Conservation (phyloP, 2,888 invertebrate genomes). For the Craniophora ligustri region DNA sequence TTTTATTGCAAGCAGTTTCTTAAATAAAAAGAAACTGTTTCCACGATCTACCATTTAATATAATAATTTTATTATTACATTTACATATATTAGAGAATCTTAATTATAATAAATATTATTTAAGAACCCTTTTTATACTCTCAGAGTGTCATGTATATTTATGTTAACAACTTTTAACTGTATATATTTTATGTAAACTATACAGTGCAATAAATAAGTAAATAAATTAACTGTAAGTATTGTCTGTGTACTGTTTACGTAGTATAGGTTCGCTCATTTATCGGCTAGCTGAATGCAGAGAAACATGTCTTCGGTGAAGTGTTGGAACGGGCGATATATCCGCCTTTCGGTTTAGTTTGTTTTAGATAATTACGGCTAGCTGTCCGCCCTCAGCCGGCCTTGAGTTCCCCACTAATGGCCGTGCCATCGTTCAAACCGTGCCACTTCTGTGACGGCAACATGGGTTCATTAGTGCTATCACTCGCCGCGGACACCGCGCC, state of each 20-base stretch:
- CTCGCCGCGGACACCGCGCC: conserved; percentile 63
- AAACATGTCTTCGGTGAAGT: conserved; percentile 43
- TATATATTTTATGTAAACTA: too few relatives aligned
- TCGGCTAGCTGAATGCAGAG: conserved; percentile 38
- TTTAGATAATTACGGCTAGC: conserved; percentile 80
- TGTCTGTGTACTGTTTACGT: conserved; percentile 2
- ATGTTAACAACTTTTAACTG: too few relatives aligned
- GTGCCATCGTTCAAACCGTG: conserved; percentile 77
- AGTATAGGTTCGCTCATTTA: conserved; percentile 35
- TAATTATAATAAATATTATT: too few relatives aligned
- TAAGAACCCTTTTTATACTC: too few relatives aligned
- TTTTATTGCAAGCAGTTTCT: too few relatives aligned
- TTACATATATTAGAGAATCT: too few relatives aligned
- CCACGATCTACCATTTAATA: too few relatives aligned
- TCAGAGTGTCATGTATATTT: too few relatives aligned
- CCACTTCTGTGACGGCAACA: conserved; percentile 82
- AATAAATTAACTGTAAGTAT: background rate
- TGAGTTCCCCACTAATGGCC: conserved; percentile 77
- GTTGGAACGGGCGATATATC: conserved; percentile 61
- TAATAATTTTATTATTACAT: too few relatives aligned
- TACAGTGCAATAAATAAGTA: background rate
- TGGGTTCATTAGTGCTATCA: conserved; percentile 87
- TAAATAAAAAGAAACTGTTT: too few relatives aligned
- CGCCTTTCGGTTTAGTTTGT: conserved; percentile 67
- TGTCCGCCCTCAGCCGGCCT: conserved; percentile 79